Evolutionary conservation across 2,888 invertebrate genomes (phyloP).

Genomic region (Idaea straminata): DNA sequence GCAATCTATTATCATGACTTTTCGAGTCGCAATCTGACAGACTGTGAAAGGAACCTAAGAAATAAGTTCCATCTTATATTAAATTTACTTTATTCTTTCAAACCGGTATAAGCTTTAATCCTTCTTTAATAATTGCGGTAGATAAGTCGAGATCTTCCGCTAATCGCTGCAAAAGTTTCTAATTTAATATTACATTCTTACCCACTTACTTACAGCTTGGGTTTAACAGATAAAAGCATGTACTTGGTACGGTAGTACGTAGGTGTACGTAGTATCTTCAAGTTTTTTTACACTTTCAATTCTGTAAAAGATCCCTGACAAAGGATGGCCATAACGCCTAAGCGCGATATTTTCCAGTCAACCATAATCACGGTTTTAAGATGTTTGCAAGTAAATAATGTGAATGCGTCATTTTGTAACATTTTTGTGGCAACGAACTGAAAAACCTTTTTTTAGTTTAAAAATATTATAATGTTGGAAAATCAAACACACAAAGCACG

Average conservation of each 20-base stretch:
- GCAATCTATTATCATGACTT: too few species aligned
- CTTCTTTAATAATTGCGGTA: background rate
- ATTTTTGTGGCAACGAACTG: too few species aligned
- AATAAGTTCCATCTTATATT: background rate
- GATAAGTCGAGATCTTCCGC: background rate
- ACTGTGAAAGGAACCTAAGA: background rate
- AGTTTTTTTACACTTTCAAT: background rate
- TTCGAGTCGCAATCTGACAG: too few species aligned
- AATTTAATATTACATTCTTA: background rate
- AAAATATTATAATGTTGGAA: too few species aligned
- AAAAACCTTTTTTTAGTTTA: too few species aligned
- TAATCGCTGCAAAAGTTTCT: background rate
- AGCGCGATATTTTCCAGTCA: too few species aligned
- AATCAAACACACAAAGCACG: too few species aligned
- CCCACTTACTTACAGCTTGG: background rate
- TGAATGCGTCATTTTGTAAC: too few species aligned
- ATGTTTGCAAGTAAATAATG: too few species aligned
- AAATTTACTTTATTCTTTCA: slow-evolving; percentile 1
- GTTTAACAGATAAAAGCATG: background rate
- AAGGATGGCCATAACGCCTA: too few species aligned
- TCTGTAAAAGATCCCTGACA: background rate
- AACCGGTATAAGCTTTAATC: background rate
- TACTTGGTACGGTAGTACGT: background rate
- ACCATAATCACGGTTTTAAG: too few species aligned
- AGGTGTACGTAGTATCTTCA: background rate